Evolutionary conservation across 2,113 vertebrate genomes (phyloP), one percentile per base, ranked within the genome.

Genomic region (Ancistrus triradiatus): DNA sequence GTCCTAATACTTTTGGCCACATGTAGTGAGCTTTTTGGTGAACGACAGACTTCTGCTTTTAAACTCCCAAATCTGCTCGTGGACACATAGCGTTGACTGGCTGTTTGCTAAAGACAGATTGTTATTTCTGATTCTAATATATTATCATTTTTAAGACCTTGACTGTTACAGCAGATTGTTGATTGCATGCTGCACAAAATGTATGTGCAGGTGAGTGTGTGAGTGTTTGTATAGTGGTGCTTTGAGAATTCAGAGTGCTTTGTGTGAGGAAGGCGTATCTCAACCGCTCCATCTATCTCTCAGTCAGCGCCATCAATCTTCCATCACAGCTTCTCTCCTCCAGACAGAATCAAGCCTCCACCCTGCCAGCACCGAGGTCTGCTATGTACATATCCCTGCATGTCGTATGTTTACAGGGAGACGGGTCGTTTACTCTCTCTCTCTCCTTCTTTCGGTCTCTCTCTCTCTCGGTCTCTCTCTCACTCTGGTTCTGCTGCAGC

Each of bases 391-490:
- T 37, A 15, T 37, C 24, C 15, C 52, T 40, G 55, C 59, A 28
- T 59, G 56, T 18, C 1, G 4, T 38, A 46, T 57, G 52, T 50
- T 58, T 56, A 52, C 51, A 57, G 37, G 27, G 35, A 31, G 58
- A 59, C 55, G 18, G 50, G 33, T 52, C 57, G 35, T 62, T 61
- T 75, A 77, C 66, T 62, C 71, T 72, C 62, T 64, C 73, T 72
- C 68, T 67, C 37, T 25, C 27, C 63, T 46, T 31, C 47, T 24
- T 28, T 68, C 65, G 53, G 70, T 69, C 69, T 65, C 28, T 38
- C 27, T 65, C 42, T 35, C 52, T 35, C 43, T 69, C 67, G 49
- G 70, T 73, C 69, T 64, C 40, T 35, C 42, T 68, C 50, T 38
- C 22, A 44, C 35, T 24, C 28, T 51, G n/a, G 44, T 66, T 72